Conservation (phyloP, 2,797 vertebrate species). For the Dendrocincla fuliginosa region DNA sequence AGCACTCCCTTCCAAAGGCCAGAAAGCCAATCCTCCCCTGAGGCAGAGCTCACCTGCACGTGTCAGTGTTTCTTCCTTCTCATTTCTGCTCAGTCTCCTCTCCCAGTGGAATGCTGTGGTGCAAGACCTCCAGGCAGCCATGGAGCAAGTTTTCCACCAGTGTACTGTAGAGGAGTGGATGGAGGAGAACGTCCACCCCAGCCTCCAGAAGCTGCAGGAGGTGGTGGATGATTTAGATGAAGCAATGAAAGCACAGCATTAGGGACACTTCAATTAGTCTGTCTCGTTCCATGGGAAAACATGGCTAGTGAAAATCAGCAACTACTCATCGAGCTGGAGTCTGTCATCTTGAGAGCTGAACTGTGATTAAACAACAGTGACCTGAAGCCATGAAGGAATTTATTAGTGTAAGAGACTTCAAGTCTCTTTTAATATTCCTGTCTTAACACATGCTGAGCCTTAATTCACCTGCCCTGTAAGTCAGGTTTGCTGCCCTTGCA, state of each 20-base stretch:
- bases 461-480: neutral
- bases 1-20: neutral
- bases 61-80: neutral
- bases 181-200: conserved; percentile 86
- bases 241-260: conserved; percentile 64
- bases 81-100: conserved; percentile 78
- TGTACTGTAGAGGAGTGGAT: conserved; percentile 89
- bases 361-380: neutral
- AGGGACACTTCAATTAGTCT: neutral
- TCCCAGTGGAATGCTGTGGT: conserved; percentile 75
- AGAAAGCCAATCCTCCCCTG: neutral
- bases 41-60: neutral
- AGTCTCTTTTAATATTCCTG: neutral
- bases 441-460: neutral
- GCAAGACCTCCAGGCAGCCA: conserved; percentile 80
- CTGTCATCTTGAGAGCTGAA: neutral
- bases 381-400: neutral
- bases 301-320: neutral
- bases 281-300: neutral
- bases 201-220: conserved; percentile 79
- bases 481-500: neutral
- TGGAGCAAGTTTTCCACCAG: conserved; percentile 81
- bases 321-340: neutral
- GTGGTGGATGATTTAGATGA: conserved; percentile 79
- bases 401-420: neutral